A percentile compares a stretch with the other conserved stretches of the same genome.
Evolutionary conservation across 2,113 vertebrate species (phyloP).

Genomic region (Callaeas wilsoni): DNA sequence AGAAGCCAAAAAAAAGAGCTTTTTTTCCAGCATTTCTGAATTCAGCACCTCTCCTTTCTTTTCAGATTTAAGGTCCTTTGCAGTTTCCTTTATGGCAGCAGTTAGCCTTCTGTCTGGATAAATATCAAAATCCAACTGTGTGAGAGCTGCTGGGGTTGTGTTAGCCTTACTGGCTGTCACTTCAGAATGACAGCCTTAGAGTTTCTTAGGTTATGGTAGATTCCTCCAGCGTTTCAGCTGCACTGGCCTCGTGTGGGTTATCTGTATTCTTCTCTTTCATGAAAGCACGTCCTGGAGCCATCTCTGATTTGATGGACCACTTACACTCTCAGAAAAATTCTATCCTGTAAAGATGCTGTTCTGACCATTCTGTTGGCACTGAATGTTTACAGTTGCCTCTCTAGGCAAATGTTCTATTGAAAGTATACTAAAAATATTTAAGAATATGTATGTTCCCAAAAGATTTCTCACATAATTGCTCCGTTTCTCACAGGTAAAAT

Average conservation of each 20-base stretch:
- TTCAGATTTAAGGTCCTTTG: neutral
- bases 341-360: neutral
- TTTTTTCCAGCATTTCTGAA: neutral
- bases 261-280: neutral
- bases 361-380: neutral
- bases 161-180: neutral
- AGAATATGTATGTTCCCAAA: neutral
- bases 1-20: neutral
- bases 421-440: neutral
- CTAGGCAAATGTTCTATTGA: neutral
- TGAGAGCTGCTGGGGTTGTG: neutral
- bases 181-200: neutral
- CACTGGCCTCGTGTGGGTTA: neutral
- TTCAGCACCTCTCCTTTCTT: neutral
- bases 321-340: neutral
- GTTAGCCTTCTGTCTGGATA: neutral
- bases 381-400: neutral
- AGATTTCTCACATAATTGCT: neutral
- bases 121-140: neutral
- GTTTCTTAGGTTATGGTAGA: neutral
- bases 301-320: neutral
- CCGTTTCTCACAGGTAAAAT: neutral
- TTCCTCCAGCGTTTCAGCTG: neutral
- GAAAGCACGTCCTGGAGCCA: neutral
- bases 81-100: neutral